A percentile compares a stretch with the other conserved stretches of the same genome.
These are phyloP conservation scores for Leptobrachium ailaonicum DNA, from an alignment of 2,113 vertebrate genomes.

Conservation along the genomic window DNA sequence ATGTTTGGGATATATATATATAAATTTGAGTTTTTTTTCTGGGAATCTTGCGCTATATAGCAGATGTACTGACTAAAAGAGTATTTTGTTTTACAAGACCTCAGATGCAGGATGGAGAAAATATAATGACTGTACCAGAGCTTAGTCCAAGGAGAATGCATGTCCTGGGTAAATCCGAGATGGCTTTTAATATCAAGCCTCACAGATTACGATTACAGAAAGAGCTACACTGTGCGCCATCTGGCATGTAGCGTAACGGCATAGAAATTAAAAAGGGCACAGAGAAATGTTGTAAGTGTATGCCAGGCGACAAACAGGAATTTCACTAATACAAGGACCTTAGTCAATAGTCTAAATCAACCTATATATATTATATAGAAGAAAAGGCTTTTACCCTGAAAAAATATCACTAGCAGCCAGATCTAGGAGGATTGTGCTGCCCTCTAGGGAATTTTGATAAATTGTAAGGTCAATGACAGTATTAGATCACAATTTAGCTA, in stretches of 20 bases:
- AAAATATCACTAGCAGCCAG: background rate
- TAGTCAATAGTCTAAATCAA: no score
- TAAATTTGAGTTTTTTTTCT: no score
- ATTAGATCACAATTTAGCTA: no score
- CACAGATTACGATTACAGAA: background rate
- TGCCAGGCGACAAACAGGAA: background rate
- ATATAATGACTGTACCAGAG: background rate
- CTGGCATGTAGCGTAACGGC: background rate
- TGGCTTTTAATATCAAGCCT: background rate
- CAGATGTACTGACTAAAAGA: no score
- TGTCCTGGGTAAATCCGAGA: background rate
- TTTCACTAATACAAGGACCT: background rate
- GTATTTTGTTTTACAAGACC: no score
- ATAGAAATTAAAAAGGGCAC: background rate
- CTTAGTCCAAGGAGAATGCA: background rate
- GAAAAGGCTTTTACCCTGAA: no score
- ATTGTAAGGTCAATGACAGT: conserved; percentile 1
- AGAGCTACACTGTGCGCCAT: background rate
- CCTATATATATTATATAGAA: no score
- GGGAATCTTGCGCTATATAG: no score
- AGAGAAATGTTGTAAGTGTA: background rate
- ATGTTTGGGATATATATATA: no score
- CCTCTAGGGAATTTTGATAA: conserved; percentile 3
- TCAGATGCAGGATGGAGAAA: no score
- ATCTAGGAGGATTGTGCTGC: background rate